These are phyloP conservation scores for Microcebus lehilahytsara DNA, from an alignment of 2,113 vertebrate genomes.

Conservation along the genomic window DNA sequence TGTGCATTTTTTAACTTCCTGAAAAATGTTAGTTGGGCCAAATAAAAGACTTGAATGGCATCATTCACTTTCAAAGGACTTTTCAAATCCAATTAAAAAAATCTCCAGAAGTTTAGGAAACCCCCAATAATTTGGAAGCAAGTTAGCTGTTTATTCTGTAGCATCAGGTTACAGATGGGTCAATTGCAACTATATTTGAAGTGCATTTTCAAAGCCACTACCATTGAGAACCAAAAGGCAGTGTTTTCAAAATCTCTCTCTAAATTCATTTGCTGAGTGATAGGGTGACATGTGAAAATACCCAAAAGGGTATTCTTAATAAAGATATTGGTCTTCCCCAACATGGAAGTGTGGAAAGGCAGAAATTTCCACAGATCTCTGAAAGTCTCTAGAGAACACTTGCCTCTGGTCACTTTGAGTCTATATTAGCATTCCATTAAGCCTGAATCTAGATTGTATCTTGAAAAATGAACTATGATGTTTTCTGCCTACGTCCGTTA, in stretches of 20 bases:
- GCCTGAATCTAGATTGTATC: background rate
- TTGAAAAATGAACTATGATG: background rate
- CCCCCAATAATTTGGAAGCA: background rate
- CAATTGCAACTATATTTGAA: background rate
- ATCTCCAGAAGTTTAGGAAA: background rate
- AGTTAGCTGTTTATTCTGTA: background rate
- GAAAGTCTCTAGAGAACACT: background rate
- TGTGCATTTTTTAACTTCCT: background rate
- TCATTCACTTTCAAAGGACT: background rate
- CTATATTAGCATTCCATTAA: slow-evolving; percentile 32
- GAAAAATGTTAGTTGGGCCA: background rate
- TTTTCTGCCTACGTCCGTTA: background rate
- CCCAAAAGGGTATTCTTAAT: background rate
- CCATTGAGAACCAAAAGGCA: background rate
- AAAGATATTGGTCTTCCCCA: background rate
- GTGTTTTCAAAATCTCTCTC: background rate
- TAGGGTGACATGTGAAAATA: background rate
- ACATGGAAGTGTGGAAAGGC: background rate
- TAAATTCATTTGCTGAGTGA: background rate
- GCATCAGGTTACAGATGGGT: background rate
- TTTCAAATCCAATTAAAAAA: background rate
- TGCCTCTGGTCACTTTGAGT: background rate
- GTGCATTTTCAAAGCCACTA: background rate
- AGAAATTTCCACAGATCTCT: background rate
- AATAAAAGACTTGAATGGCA: background rate